Conservation (phyloP, 2,888 invertebrate genomes). For the Cryptocephalus primarius region DNA sequence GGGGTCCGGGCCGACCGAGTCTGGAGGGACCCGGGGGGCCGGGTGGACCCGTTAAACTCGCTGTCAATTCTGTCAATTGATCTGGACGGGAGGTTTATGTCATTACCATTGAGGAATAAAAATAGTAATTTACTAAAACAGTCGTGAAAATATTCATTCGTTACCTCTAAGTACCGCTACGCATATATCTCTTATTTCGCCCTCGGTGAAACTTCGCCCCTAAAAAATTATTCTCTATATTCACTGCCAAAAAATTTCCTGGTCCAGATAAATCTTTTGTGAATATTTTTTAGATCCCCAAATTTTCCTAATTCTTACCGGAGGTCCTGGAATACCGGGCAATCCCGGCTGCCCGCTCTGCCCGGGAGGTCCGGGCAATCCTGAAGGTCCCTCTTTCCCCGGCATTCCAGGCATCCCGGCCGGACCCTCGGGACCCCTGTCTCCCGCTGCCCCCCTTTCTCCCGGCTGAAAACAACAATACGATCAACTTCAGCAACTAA, state of each 20-base stretch:
- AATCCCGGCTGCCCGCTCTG: slow-evolving; percentile 48
- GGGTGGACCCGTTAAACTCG: slow-evolving; percentile 51
- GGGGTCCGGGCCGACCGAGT: slow-evolving; percentile 58
- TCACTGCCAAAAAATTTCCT: too few relatives aligned
- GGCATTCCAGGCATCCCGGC: slow-evolving; percentile 46
- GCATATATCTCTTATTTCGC: slow-evolving; percentile 71
- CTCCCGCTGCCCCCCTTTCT: slow-evolving; percentile 45
- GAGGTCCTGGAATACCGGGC: slow-evolving; percentile 47
- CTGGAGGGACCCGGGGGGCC: slow-evolving; percentile 55
- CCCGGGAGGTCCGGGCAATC: slow-evolving; percentile 48
- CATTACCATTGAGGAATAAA: slow-evolving; percentile 2
- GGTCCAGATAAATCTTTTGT: too few relatives aligned
- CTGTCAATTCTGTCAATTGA: slow-evolving; percentile 59
- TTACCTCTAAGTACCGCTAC: slow-evolving; percentile 67
- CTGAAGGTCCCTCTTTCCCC: slow-evolving; percentile 47
- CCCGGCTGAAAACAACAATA: slow-evolving; percentile 38
- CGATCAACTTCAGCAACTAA: too few relatives aligned
- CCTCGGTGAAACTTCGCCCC: slow-evolving; percentile 56
- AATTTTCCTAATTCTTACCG: slow-evolving; percentile 33
- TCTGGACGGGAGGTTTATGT: slow-evolving; percentile 39
- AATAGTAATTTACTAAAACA: slow-evolving; percentile 2
- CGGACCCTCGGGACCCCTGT: slow-evolving; percentile 45
- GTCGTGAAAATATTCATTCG: background rate
- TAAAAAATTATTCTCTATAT: too few relatives aligned
- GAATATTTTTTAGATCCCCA: too few relatives aligned